phyloP scores from a whole-genome alignment of 1,140 invertebrate genomes.

The Meloidogyne floridensis region DNA sequence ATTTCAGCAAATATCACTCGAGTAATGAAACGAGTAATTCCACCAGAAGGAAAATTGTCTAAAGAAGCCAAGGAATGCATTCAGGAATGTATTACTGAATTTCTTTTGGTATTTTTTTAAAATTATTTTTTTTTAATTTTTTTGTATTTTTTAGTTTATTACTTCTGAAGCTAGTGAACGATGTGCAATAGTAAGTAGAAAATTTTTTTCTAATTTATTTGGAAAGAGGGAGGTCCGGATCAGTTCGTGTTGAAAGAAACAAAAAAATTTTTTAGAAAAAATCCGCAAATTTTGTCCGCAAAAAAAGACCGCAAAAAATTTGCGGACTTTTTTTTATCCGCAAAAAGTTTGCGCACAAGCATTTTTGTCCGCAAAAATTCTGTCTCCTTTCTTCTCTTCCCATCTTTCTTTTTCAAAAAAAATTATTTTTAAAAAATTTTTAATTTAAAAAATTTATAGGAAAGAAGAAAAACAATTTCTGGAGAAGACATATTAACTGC shows the following conservation, averaged over 20 bases:
- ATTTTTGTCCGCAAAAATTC: no score
- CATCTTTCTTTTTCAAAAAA: no score
- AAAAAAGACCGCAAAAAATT: no score
- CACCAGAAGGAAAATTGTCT: constrained; percentile 90
- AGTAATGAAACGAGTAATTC: constrained; percentile 98
- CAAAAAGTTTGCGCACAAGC: no score
- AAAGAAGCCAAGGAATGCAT: constrained; percentile 99
- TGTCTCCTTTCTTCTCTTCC: no score
- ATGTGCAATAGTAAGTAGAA: constrained; percentile 36
- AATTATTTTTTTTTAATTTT: neutral
- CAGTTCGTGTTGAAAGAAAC: no score
- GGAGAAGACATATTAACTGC: constrained; percentile 85
- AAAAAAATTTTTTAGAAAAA: no score
- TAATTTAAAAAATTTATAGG: constrained; percentile 81
- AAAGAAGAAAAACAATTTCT: constrained; percentile 98
- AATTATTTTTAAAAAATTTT: constrained; percentile 74
- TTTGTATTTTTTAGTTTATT: constrained; percentile 76
- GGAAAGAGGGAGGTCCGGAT: no score
- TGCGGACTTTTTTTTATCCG: no score
- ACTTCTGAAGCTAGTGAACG: constrained; percentile 78
- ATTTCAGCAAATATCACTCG: constrained; percentile 87
- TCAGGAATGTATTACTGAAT: constrained; percentile 98
- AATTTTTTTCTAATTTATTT: no score
- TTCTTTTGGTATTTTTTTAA: constrained; percentile 74
- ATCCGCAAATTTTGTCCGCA: no score